A percentile compares a stretch with the other conserved stretches of the same genome.
These are phyloP conservation scores for Cydia amplana DNA, from an alignment of 1,140 invertebrate species.

Conservation along the genomic window DNA sequence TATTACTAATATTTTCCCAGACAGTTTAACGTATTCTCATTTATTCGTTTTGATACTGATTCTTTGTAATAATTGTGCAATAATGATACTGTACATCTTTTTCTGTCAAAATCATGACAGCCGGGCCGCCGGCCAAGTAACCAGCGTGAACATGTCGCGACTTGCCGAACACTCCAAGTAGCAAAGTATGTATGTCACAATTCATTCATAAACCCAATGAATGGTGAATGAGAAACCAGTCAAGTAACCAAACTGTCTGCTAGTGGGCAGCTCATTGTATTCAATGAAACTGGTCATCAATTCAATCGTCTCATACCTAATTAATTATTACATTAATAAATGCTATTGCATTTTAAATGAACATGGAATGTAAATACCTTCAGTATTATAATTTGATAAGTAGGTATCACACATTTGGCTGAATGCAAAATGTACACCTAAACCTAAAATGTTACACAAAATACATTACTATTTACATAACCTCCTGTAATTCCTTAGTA, in stretches of 20 bases:
- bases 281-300: slow-evolving; percentile 1
- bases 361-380: too few relatives aligned
- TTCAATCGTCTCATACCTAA: not conserved
- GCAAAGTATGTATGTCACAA: slow-evolving; percentile 22
- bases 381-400: too few relatives aligned
- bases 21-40: too few relatives aligned
- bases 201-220: slow-evolving; percentile 17
- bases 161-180: slow-evolving; percentile 22
- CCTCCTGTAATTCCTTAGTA: too few relatives aligned
- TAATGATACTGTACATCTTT: not conserved
- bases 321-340: not conserved
- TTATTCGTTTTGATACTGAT: not conserved
- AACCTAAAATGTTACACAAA: too few relatives aligned
- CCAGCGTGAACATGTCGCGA: slow-evolving; percentile 49
- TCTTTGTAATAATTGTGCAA: slow-evolving; percentile 10
- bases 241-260: not conserved
- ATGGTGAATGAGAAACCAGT: slow-evolving; percentile 16
- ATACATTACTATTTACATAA: too few relatives aligned
- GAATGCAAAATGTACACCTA: too few relatives aligned
- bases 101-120: not conserved
- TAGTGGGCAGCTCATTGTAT: slow-evolving; percentile 3
- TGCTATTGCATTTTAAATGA: too few relatives aligned
- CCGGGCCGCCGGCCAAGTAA: slow-evolving; percentile 23
- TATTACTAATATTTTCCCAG: too few relatives aligned
- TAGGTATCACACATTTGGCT: too few relatives aligned